These are phyloP conservation scores for Syngnathoides biaculeatus DNA, from an alignment of 2,113 vertebrate species.

Conservation along the genomic window DNA sequence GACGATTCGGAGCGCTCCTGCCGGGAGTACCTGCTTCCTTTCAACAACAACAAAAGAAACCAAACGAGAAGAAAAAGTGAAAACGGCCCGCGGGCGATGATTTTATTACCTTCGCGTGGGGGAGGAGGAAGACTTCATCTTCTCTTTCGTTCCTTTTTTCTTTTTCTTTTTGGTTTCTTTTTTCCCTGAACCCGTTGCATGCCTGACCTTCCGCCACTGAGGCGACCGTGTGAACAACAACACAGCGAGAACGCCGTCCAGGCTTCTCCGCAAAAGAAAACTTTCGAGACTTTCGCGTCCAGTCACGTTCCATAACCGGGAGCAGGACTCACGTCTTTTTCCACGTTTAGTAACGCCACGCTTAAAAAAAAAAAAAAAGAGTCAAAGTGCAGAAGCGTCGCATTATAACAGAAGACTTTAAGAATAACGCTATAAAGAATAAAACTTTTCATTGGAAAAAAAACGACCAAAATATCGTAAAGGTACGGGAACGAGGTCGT, in stretches of 20 bases:
- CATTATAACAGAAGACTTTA: too few relatives aligned
- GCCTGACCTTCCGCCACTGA: conserved; percentile 56
- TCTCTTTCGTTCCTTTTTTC: conserved; percentile 26
- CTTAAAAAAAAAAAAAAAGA: not conserved
- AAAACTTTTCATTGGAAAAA: too few relatives aligned
- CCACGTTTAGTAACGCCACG: not conserved
- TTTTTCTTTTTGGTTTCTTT: conserved; percentile 39
- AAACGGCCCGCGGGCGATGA: conserved; percentile 43
- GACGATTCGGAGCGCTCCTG: conserved; percentile 29
- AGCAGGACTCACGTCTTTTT: too few relatives aligned
- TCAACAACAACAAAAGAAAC: conserved; percentile 26
- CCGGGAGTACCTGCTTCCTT: conserved; percentile 33
- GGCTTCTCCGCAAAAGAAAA: conserved; percentile 30
- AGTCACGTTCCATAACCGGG: not conserved
- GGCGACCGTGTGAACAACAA: conserved; percentile 46
- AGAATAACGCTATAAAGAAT: too few relatives aligned
- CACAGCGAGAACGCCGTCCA: too few relatives aligned
- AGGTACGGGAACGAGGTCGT: not conserved
- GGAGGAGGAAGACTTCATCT: conserved; percentile 53
- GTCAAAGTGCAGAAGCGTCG: not conserved
- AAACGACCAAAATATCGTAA: not conserved
- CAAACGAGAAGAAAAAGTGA: conserved; percentile 1
- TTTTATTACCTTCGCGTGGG: conserved; percentile 40
- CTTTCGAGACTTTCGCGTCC: conserved; percentile 26
- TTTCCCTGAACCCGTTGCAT: conserved; percentile 64